Evolutionary conservation across 2,888 invertebrate species (phyloP), one percentile per base, ranked within the genome.

Genomic region (Cerceris rybyensis): DNA sequence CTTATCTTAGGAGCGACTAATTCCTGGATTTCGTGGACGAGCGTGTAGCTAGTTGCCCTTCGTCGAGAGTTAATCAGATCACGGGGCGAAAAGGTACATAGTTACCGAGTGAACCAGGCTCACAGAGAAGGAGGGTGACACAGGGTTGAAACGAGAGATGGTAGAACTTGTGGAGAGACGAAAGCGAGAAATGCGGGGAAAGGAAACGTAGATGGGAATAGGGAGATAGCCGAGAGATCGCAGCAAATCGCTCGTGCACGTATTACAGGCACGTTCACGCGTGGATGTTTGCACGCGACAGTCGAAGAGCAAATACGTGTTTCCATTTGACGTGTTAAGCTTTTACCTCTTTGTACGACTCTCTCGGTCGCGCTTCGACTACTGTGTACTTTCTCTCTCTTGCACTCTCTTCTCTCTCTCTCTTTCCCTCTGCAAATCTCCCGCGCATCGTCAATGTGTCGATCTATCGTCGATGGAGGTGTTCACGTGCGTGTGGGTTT

Each of bases 271-370:
- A 79, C 72, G 82, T 82, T 79, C 82, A 79, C 85, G 82, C 85
- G 82, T 75, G 70, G 69, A 64, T 85, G 80, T 83, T 83, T 83
- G 80, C 76, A 76, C 84, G 78, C 85, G 85, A 87, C 84, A 83
- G 84, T 70, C 86, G 84, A 85, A 88, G 88, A 88, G 88, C 88
- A 88, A 88, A 88, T 88, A 88, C 88, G 86, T 88, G 88, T 88
- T 87, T 86, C 86, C 84, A 85, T 86, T 84, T 86, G 85, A 86
- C 82, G 84, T 81, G 83, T 83, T 83, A 83, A 83, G 83, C 83
- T 80, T 83, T 83, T 76, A 71, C 75, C 80, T 73, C 75, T 71
- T 75, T 71, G 83, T 70, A 75, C 60, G 74, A 49, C 70, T 67
- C 75, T 58, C 55, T 43, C 43, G 66, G 39, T 17, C 42, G 50